Base-by-base conservation (phyloP, 2,888 invertebrate species). In the Epinotia bilunana region DNA sequence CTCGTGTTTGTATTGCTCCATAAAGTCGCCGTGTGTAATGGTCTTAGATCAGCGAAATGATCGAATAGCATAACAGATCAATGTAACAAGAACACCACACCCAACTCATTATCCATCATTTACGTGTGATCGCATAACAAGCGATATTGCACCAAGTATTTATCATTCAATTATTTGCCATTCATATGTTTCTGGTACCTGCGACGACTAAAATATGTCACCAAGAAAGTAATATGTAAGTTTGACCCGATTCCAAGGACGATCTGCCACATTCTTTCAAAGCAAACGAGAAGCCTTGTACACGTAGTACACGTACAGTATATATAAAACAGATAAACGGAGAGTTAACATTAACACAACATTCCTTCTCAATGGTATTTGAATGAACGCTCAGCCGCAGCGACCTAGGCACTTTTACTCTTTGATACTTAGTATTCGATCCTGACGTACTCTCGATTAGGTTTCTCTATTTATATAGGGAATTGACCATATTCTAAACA, bases 71-170 rank as follows among this genome's bases (percentile, higher is more conserved):
- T 71, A 71, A 75, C 65, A 20, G 18, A 60, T 13, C 43, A 65
- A 75, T 75, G 65, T 72, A 75, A 75, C 61, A 60, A 71, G n/a
- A n/a, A n/a, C n/a, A n/a, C n/a, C 69, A 70, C 75, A 23, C 75
- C 75, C 67, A 63, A n/a, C 53, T 68, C 61, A 61, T 20, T 61
- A 72, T 33, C n/a, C 61, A 33, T 43, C 43, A 43, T 60, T 61
- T 67, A 61, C 71, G 75, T 75, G 65, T 67, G 67, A 55, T 61
- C 46, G 55, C 75, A 65, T 75, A 72, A 72, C 75, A 62, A 55
- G 57, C 43, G 55, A 62, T 72, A 53, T 61, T 46, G 28, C 43
- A 61, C 33, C 60, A 46, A 53, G 60, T 53, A 16, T 70, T 58
- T 70, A 20, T 74, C 33, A 74, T 65, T 64, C 7, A 64, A 18